Evolutionary conservation across 2,113 vertebrate genomes (phyloP), one percentile per base, ranked within the genome.

Genomic region (Glaucomys volans): DNA sequence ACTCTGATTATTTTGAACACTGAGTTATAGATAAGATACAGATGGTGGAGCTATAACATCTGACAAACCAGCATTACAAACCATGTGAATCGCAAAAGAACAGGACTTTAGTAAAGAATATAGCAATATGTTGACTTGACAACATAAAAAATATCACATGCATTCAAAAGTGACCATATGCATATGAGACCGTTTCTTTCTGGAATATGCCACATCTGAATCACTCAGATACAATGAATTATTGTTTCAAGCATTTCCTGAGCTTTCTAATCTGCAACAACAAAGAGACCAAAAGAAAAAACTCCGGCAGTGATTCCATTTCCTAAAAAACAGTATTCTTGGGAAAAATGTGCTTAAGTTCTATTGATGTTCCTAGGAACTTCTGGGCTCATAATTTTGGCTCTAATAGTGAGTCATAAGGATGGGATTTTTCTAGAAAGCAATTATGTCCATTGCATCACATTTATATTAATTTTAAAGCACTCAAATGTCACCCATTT

Each of bases 341-440:
- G 75, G 52, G 82, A 26, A 62, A 95, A 95, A 82, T 62, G 54
- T 69, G 57, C 52, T 59, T 30, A 76, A 81, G 75, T 94, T 91
- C 54, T 47, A 76, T n/a, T 37, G 57, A 94, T 90, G 52, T 87
- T 96, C 91, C 74, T 77, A 90, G 93, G 79, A 89, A 95, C 37
- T 89, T 90, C 75, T 1, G n/a, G 93, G 71, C 89, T 87, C 84
- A 94, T 47, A 85, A 67, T 83, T 97, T 89, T 86, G 50, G 86
- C 59, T 92, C 71, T 64, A 86, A 89, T 83, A 80, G n/a, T 97
- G 96, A 98, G 69, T 95, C 92, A 95, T 42, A 72, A 83, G 93
- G 89, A 93, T 77, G 84, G 77, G 80, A 92, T 93, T 97, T 98
- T 97, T 97, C 97, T 97, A 96, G 97, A 96, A 97, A 97, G 95